A percentile compares a stretch with the other conserved stretches of the same genome.
These are phyloP conservation scores for Nesometra sesokonis DNA, from an alignment of 35 echinoderm and acorn worm species.

Conservation along the genomic window DNA sequence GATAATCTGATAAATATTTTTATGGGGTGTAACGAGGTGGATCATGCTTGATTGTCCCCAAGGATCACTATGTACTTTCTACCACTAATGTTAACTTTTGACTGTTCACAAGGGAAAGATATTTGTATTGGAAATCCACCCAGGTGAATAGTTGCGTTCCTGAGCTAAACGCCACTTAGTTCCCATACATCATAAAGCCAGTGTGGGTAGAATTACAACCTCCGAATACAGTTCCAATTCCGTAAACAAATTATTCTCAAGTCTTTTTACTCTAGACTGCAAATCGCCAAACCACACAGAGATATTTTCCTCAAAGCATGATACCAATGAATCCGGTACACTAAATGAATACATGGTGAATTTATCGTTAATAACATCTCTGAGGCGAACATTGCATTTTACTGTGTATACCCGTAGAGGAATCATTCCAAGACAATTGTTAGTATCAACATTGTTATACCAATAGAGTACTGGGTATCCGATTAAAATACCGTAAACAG, in stretches of 20 bases:
- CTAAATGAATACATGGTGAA: slow-evolving; percentile 49
- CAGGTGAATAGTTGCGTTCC: no score
- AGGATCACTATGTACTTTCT: no score
- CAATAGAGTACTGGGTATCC: slow-evolving; percentile 17
- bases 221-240: not conserved
- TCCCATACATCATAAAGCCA: not conserved
- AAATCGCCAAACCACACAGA: slow-evolving; percentile 17
- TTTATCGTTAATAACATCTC: not conserved
- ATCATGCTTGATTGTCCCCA: no score
- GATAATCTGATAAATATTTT: no score
- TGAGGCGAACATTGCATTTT: not conserved
- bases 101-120: no score
- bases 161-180: no score
- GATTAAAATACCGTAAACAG: slow-evolving; percentile 14
- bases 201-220: not conserved
- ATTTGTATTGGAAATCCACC: no score
- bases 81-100: no score
- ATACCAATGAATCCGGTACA: slow-evolving; percentile 16
- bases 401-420: slow-evolving; percentile 2
- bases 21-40: no score
- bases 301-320: slow-evolving; percentile 2
- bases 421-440: slow-evolving; percentile 3
- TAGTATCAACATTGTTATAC: not conserved
- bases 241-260: not conserved
- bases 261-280: not conserved